These are phyloP conservation scores for Oppia nitens DNA, from an alignment of 1,140 invertebrate species.

Conservation along the genomic window DNA sequence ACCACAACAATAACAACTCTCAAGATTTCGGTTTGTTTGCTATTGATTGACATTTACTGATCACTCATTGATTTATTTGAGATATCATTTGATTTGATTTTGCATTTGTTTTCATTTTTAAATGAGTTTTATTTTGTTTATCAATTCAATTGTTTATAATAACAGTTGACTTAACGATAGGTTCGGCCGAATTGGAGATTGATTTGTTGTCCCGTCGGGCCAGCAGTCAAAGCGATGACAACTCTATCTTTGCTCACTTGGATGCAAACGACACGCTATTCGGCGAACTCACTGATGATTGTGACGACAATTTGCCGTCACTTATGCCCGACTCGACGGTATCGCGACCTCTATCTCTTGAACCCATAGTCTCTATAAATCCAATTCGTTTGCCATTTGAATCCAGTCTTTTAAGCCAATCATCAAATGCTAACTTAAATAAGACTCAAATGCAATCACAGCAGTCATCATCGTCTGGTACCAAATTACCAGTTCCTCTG, in stretches of 20 bases:
- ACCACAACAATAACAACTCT: too few relatives aligned
- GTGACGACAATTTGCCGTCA: background rate
- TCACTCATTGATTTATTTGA: too few relatives aligned
- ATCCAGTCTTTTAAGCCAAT: background rate
- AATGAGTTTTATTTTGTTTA: too few relatives aligned
- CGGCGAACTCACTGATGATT: background rate
- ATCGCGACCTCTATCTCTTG: background rate
- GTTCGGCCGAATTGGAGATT: background rate
- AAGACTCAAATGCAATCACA: constrained; percentile 1
- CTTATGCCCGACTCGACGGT: background rate
- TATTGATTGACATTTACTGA: too few relatives aligned
- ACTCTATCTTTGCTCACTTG: background rate
- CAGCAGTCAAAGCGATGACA: background rate
- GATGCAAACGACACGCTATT: background rate
- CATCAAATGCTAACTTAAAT: background rate
- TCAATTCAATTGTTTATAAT: background rate
- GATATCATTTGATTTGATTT: too few relatives aligned
- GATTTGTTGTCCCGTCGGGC: background rate
- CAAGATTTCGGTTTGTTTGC: too few relatives aligned
- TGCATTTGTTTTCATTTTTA: too few relatives aligned
- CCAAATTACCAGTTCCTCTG: background rate
- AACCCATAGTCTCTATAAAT: background rate
- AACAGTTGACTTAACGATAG: background rate
- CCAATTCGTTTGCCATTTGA: background rate
- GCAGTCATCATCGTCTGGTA: background rate